Base-by-base conservation (phyloP, 2,113 vertebrate species). In the Podiceps cristatus region DNA sequence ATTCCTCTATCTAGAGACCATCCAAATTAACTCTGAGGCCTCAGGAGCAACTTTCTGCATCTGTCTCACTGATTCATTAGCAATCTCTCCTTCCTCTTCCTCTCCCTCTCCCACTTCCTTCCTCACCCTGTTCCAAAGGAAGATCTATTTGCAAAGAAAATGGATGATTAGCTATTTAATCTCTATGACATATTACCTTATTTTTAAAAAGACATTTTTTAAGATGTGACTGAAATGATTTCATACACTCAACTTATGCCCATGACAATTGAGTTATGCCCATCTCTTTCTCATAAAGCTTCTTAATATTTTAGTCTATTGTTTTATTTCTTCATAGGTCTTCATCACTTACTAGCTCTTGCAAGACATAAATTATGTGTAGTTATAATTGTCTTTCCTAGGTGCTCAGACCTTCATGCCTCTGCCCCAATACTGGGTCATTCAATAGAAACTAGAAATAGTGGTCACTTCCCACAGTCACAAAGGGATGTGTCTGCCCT, bases 401-500 rank as follows among this genome's bases (percentile, higher is more conserved):
- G 9, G 2, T n/a, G 2, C 15, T 69, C 24, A 45, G 10, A 45
- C 7, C 2, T 33, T 42, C 2, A 1, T 20, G 13, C 0, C 7
- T 11, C 18, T 67, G 11, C 1, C 14, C 16, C 7, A 5, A 0
- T 60, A 2, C 3, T 22, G 13, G 4, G 17, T 50, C 7, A 37
- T 44, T 76, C 17, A 13, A 5, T 5, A 67, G 28, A 86, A 73
- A 25, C 5, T 23, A 18, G 16, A 86, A 4, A 4, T 11, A 66
- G 9, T 49, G 18, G 4, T 77, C 33, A 35, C 7, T 66, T 81
- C 13, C 33, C 13, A 14, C 7, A 23, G 15, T 18, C 18, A 9
- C 0, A 14, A 35, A 66, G 2, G 2, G 3, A 29, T 47, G 3
- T 33, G 2, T 42, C 18, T 71, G 28, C 2, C 8, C 3, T 47